phyloP scores from a whole-genome alignment of 1,140 invertebrate genomes.

The Hesperophylax magnus region DNA sequence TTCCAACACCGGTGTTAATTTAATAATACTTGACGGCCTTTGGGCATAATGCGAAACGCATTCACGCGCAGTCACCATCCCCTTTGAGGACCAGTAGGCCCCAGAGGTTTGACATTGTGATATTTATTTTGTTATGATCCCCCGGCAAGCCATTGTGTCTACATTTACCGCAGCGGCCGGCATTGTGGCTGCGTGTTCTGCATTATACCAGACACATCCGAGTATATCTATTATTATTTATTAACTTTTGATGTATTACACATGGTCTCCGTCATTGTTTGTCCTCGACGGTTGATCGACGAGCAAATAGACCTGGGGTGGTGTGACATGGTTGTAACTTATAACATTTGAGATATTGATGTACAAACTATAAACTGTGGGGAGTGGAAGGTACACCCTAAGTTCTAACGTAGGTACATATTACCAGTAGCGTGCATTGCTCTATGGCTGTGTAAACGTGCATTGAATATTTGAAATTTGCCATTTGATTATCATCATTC shows the following conservation, averaged over 20 bases:
- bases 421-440: too few species aligned
- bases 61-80: slow-evolving; percentile 13
- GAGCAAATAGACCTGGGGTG: neutral
- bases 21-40: slow-evolving; percentile 1
- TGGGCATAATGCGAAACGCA: slow-evolving; percentile 6
- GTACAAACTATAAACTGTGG: too few species aligned
- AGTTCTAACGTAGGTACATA: too few species aligned
- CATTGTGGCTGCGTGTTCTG: neutral
- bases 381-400: too few species aligned
- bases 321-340: too few species aligned
- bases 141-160: slow-evolving; percentile 15
- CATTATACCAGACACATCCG: slow-evolving; percentile 34
- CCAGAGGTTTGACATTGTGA: slow-evolving; percentile 33
- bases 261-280: slow-evolving; percentile 23
- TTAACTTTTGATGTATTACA: slow-evolving; percentile 41
- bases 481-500: too few species aligned
- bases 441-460: too few species aligned
- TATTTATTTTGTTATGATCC: slow-evolving; percentile 43
- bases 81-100: slow-evolving; percentile 5
- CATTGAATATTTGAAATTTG: too few species aligned
- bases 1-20: too few species aligned
- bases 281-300: slow-evolving; percentile 29
- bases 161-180: slow-evolving; percentile 24
- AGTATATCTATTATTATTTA: slow-evolving; percentile 38
- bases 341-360: too few species aligned